Evolutionary conservation across 2,888 invertebrate genomes (phyloP).

Genomic region (Parapristionchus giblindavisi): DNA sequence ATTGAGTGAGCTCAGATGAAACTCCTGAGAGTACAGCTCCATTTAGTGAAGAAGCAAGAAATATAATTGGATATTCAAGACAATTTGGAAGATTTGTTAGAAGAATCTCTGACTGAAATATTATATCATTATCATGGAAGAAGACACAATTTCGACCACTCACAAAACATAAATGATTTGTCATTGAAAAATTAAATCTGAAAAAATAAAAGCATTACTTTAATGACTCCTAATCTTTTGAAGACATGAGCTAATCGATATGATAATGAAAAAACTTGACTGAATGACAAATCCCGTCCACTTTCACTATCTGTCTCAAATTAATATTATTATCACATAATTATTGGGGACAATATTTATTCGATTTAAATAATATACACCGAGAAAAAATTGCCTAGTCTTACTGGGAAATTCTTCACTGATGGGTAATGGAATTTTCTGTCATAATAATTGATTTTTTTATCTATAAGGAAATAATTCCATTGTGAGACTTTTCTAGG

Average conservation of each 20-base stretch:
- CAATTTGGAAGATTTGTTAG: conserved; percentile 55
- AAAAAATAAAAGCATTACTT: background rate
- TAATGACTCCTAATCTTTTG: conserved; percentile 4
- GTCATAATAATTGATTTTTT: too few relatives aligned
- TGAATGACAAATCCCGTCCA: background rate
- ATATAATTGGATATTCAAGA: conserved; percentile 56
- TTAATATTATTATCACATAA: too few relatives aligned
- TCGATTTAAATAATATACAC: too few relatives aligned
- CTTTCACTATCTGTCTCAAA: too few relatives aligned
- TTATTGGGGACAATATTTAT: too few relatives aligned
- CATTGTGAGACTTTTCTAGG: too few relatives aligned
- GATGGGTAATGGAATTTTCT: too few relatives aligned
- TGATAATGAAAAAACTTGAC: background rate
- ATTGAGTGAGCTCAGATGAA: conserved; percentile 44
- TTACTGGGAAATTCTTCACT: too few relatives aligned
- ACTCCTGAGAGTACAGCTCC: conserved; percentile 55
- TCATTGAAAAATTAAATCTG: background rate
- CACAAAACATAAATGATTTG: background rate
- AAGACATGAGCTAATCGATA: background rate
- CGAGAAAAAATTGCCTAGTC: too few relatives aligned
- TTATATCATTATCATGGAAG: background rate
- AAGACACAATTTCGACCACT: background rate
- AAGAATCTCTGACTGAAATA: conserved; percentile 46
- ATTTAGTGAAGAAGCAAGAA: conserved; percentile 51
- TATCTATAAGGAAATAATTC: too few relatives aligned